Conservation (phyloP, 2,113 vertebrate genomes). For the Marmota monax region DNA sequence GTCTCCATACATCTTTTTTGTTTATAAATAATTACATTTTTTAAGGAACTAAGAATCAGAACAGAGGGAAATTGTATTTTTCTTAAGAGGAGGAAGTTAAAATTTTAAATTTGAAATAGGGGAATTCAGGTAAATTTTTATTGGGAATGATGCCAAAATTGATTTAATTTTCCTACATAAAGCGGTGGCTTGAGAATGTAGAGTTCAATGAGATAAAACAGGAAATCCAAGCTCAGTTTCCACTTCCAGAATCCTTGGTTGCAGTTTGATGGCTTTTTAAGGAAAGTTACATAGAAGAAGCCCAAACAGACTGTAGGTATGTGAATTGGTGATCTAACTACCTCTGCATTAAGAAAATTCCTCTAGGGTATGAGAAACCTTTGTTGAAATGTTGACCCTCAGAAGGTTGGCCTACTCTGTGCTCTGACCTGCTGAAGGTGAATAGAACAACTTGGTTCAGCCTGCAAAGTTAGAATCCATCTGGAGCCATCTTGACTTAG, state of each 20-base stretch:
- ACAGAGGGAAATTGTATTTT: not conserved
- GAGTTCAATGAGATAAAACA: not conserved
- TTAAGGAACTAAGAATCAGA: not conserved
- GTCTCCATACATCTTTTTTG: not conserved
- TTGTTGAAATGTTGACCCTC: not conserved
- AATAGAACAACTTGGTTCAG: not conserved
- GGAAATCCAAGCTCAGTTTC: not conserved
- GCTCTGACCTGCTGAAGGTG: not conserved
- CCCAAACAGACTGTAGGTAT: not conserved
- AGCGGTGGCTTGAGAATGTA: not conserved
- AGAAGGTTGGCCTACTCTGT: not conserved
- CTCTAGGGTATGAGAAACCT: not conserved
- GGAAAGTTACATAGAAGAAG: not conserved
- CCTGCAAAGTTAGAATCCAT: not conserved
- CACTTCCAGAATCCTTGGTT: not conserved
- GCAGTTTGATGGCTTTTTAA: not conserved
- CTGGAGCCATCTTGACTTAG: constrained; percentile 2
- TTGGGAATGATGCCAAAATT: not conserved
- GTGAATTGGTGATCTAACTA: not conserved
- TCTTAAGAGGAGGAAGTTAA: not conserved
- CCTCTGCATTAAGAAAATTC: not conserved
- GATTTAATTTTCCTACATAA: not conserved
- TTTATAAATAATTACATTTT: not conserved
- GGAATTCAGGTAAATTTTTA: not conserved
- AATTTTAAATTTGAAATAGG: not conserved